These are phyloP conservation scores for Pollenia amentaria DNA, from an alignment of 2,888 invertebrate genomes.

Conservation along the genomic window DNA sequence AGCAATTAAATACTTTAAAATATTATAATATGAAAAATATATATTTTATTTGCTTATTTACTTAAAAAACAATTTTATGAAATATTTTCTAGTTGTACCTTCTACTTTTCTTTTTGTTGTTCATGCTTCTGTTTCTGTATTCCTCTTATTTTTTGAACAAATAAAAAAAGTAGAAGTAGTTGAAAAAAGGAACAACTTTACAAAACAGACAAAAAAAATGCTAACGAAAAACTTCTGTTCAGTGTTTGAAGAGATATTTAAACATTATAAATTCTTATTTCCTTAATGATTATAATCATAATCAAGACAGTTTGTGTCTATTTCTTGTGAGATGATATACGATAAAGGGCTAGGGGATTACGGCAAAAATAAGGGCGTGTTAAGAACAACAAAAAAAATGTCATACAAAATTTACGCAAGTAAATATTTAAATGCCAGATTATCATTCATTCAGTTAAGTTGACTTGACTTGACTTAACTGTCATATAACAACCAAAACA, in stretches of 20 bases:
- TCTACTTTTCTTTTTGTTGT: not conserved
- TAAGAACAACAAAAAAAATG: conserved; percentile 75
- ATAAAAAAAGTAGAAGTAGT: not conserved
- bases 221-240: conserved; percentile 43
- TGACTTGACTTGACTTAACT: conserved; percentile 1
- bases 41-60: conserved; percentile 31
- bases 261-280: conserved; percentile 66
- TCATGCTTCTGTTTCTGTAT: not conserved
- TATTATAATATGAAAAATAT: conserved; percentile 11
- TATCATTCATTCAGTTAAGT: conserved; percentile 72
- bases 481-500: conserved; percentile 16
- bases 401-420: conserved; percentile 80
- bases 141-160: not conserved
- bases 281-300: conserved; percentile 65
- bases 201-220: conserved; percentile 2
- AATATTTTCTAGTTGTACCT: conserved; percentile 40
- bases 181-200: conserved; percentile 11
- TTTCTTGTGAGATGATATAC: not conserved
- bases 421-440: conserved; percentile 83
- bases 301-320: conserved; percentile 44
- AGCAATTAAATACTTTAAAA: conserved; percentile 43
- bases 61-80: conserved; percentile 52
- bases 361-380: not conserved
- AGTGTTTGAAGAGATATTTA: conserved; percentile 63
- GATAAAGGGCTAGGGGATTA: not conserved